These are phyloP conservation scores for Ochropacha duplaris DNA, from an alignment of 2,888 invertebrate genomes.

Conservation along the genomic window DNA sequence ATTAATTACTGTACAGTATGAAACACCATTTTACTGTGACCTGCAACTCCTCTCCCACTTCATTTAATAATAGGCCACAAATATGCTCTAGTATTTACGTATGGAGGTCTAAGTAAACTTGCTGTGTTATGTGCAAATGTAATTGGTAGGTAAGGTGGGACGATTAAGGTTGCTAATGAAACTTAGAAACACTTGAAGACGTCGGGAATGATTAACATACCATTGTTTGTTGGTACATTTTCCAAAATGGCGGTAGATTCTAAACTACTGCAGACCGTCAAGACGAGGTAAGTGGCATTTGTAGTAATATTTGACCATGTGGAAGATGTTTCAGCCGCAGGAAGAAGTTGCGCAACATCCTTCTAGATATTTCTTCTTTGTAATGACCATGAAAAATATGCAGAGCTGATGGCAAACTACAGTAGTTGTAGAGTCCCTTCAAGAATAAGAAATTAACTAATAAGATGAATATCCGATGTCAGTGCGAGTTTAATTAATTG, in stretches of 20 bases:
- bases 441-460: no score
- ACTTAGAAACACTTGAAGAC: conserved; percentile 44
- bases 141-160: conserved; percentile 40
- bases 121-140: conserved; percentile 17
- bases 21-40: conserved; percentile 22
- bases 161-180: conserved; percentile 57
- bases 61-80: neutral
- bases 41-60: conserved; percentile 2
- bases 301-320: no score
- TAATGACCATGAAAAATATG: no score
- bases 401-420: no score
- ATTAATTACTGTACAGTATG: conserved; percentile 64
- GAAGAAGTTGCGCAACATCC: no score
- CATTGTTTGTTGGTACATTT: conserved; percentile 8
- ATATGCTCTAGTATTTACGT: conserved; percentile 1
- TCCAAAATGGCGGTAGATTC: neutral
- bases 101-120: conserved; percentile 20
- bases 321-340: no score
- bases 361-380: no score
- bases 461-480: no score
- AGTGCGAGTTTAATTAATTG: no score
- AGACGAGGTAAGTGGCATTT: no score
- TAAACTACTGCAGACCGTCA: no score
- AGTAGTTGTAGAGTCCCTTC: no score
- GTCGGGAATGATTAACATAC: conserved; percentile 44